phyloP scores from a whole-genome alignment of 2,113 vertebrate genomes.

The Corythoichthys intestinalis region DNA sequence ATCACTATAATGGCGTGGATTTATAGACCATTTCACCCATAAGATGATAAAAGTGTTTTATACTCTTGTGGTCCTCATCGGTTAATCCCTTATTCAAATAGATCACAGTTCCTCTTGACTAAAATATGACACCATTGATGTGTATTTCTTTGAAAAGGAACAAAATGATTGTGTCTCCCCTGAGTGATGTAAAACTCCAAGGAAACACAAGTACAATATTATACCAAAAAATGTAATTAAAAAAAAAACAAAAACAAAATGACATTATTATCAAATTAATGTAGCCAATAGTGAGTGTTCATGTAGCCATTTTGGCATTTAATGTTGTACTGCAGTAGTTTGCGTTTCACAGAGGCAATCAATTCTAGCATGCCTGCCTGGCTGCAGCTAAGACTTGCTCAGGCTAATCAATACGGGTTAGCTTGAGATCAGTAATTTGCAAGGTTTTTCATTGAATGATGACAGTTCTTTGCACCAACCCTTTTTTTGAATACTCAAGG shows the following conservation, averaged over 20 bases:
- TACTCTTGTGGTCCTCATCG: conserved; percentile 9
- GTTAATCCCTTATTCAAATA: neutral
- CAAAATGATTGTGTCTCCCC: neutral
- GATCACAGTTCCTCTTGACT: neutral
- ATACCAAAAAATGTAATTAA: too few relatives aligned
- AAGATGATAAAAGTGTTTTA: conserved; percentile 39
- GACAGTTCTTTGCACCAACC: conserved; percentile 27
- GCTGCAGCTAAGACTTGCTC: conserved; percentile 30
- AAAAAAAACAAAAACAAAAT: neutral
- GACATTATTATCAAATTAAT: neutral
- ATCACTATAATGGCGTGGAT: conserved; percentile 52
- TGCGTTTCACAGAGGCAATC: conserved; percentile 35
- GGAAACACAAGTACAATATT: neutral
- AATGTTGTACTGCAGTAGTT: conserved; percentile 19
- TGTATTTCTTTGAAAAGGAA: neutral
- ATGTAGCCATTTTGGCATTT: neutral
- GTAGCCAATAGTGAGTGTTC: neutral
- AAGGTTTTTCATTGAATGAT: conserved; percentile 41
- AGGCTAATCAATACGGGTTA: conserved; percentile 51
- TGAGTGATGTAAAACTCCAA: neutral
- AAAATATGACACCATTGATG: conserved; percentile 2
- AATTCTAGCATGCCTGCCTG: conserved; percentile 14
- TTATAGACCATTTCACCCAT: conserved; percentile 41
- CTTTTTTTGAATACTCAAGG: neutral
- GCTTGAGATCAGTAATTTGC: conserved; percentile 46